Base-by-base conservation (phyloP, 2,113 vertebrate species). In the Oryzias celebensis region DNA sequence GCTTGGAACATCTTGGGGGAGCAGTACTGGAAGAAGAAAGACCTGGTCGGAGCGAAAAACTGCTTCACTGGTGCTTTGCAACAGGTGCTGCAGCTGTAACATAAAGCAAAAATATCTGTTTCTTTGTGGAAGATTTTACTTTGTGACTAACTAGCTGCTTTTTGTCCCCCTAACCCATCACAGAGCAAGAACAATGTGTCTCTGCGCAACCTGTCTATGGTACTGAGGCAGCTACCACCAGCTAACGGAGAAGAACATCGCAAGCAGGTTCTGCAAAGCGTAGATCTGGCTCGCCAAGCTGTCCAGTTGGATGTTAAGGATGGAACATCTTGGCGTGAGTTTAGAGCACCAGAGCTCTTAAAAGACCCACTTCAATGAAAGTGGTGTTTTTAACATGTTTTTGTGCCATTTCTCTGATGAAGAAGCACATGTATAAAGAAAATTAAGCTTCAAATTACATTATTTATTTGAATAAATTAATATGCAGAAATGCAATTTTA, bases 261-360 rank as follows among this genome's bases (percentile, higher is more conserved):
- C 17, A 92, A 90, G 47, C 86, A 91, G 12, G 92, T 96, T 55
- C 71, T 95, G 84, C 92, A 95, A 71, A 97, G 95, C 1, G 92
- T 95, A 73, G 91, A 90, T 14, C 83, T 95, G 88, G 95, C 95
- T 31, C 92, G 93, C 17, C 75, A 94, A 68, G 94, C 95, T 0
- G 94, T 96, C 50, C 92, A 95, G 82, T 90, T 96, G 82, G 95
- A 97, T 3, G 83, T 94, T 42, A 82, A 73, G 0, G 95, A 97
- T n/a, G 94, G 95, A 52, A 94, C 91, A 1, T 96, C 95, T 20
- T 97, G 95, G 95, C 95, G 95, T 97, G 88, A 95, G 95, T 94
- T 12, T 5, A 18, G 16, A 28, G 26, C 26, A 6, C 26, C 26
- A 28, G 7, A 28, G 5, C 26, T 36, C 10, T 2, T 2, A 36